Base-by-base conservation (phyloP, 2,888 invertebrate genomes). In the Sminthurinus aureus region DNA sequence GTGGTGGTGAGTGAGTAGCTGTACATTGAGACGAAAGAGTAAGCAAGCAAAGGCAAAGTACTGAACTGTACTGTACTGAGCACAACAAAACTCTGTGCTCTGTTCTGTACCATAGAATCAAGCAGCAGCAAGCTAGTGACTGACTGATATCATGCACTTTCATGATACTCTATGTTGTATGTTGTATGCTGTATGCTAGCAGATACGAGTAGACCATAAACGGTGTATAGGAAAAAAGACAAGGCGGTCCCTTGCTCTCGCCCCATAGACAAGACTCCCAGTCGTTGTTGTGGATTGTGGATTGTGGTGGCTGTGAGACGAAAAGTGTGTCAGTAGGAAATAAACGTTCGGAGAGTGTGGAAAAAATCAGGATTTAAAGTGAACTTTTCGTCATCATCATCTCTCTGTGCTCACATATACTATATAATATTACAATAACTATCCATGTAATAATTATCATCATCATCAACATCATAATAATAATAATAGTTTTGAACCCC, bases 271-370 rank as follows among this genome's bases (percentile, higher is more conserved):
- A 64, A 69, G 71, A 80, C 71, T 80, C 80, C 77, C 83, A 81
- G 66, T 77, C 84, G 83, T 78, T 83, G 84, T 83, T 79, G 85
- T 84, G 85, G 85, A 84, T 86, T 84, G 85, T 86, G 84, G 83
- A 85, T 86, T 86, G 85, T 86, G 85, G 85, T 86, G 84, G 83
- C 81, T 83, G 84, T 80, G 77, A 81, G 81, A 38, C 73, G 81
- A 87, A 87, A 88, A 88, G 88, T 88, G 87, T 88, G 88, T 88
- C 88, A 88, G 87, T 88, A 88, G 88, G 88, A 88, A 88, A 88
- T 88, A 87, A 86, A 85, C 85, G 85, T 86, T 87, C 86, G 85
- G 69, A 52, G 84, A 85, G 85, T 85, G 84, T 84, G 83, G 86
- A 85, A 85, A 83, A 83, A 83, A 79, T 64, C 76, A 76, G 76